Evolutionary conservation across 1,140 invertebrate species (phyloP).

Genomic region (Drosophila ficusphila): DNA sequence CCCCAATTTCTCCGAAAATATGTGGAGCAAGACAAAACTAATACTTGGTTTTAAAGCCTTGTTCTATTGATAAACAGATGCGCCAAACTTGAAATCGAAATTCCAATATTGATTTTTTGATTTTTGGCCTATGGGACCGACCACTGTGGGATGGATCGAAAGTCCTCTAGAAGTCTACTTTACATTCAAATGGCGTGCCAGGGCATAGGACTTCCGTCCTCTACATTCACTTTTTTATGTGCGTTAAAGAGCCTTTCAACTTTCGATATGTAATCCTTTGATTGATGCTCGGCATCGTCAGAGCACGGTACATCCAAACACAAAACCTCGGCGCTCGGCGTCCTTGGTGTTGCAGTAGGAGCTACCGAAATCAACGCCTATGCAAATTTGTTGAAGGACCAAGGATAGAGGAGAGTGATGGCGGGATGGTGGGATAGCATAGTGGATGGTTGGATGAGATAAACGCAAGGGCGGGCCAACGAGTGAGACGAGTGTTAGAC

Average conservation of each 20-base stretch:
- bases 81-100: no score
- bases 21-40: no score
- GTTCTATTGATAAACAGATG: no score
- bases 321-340: slow-evolving; percentile 41
- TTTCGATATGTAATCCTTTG: slow-evolving; percentile 81
- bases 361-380: slow-evolving; percentile 73
- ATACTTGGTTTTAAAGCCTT: no score
- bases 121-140: no score
- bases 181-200: slow-evolving; percentile 72
- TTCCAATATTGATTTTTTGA: no score
- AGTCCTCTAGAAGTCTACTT: slow-evolving; percentile 47
- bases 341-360: slow-evolving; percentile 20
- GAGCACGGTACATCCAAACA: slow-evolving; percentile 36
- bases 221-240: slow-evolving; percentile 32
- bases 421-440: slow-evolving; percentile 24
- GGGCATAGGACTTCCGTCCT: slow-evolving; percentile 1
- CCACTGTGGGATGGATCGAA: slow-evolving; percentile 9
- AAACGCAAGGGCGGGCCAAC: not conserved
- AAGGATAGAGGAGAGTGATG: slow-evolving; percentile 32
- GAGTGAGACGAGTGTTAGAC: slow-evolving; percentile 57
- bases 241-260: slow-evolving; percentile 68
- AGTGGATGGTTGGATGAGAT: no score
- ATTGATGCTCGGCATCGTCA: slow-evolving; percentile 68
- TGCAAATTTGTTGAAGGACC: slow-evolving; percentile 61
- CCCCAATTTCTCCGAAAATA: no score